These are phyloP conservation scores for Macrosiphum euphorbiae DNA, from an alignment of 2,888 invertebrate genomes.

Conservation along the genomic window DNA sequence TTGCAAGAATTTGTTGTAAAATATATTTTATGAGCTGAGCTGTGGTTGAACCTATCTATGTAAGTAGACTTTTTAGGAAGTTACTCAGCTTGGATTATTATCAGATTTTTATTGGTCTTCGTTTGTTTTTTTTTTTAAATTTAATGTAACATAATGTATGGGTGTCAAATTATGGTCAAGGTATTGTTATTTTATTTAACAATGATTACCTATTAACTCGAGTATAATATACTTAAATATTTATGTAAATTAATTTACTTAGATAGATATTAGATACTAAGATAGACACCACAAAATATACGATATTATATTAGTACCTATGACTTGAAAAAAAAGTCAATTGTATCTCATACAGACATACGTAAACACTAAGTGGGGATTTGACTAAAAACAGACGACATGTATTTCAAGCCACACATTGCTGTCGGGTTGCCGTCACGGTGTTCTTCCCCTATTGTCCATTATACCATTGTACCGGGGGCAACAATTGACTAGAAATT, in stretches of 20 bases:
- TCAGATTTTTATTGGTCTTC: background rate
- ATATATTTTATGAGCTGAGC: no score
- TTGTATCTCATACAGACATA: background rate
- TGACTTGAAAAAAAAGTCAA: background rate
- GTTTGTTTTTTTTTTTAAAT: background rate
- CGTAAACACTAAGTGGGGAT: constrained; percentile 31
- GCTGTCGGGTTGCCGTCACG: constrained; percentile 53
- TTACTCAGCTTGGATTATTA: background rate
- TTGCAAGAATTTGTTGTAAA: no score
- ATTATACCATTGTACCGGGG: constrained; percentile 47
- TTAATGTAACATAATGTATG: background rate
- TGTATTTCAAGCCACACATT: constrained; percentile 11
- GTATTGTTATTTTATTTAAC: background rate
- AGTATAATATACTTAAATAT: background rate
- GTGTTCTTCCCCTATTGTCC: constrained; percentile 63
- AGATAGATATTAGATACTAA: background rate
- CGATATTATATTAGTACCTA: constrained; percentile 42
- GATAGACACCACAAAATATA: background rate
- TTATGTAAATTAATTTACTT: background rate
- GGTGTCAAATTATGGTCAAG: background rate
- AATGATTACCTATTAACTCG: no score
- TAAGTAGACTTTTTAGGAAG: background rate
- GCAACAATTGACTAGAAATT: constrained; percentile 44
- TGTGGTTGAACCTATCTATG: background rate
- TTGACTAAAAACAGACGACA: constrained; percentile 15